Evolutionary conservation across 2,888 invertebrate genomes (phyloP).

Genomic region (Acanthosepion pharaonis): DNA sequence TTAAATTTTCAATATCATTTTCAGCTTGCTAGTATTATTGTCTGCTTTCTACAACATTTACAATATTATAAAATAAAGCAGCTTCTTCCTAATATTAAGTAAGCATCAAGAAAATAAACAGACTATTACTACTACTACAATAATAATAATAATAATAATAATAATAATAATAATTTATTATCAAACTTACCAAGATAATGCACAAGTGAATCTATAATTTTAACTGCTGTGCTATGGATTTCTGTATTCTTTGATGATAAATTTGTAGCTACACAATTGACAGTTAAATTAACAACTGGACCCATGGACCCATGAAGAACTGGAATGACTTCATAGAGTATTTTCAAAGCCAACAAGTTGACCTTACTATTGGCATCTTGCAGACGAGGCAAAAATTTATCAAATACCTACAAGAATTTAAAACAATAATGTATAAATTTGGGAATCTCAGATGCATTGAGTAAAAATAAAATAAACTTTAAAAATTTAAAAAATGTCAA

Average conservation of each 20-base stretch:
- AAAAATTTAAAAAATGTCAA: background rate
- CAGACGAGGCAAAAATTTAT: constrained; percentile 73
- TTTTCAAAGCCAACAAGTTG: constrained; percentile 72
- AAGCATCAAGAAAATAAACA: too few relatives aligned
- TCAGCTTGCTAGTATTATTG: too few relatives aligned
- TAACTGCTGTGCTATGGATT: constrained; percentile 68
- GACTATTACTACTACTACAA: too few relatives aligned
- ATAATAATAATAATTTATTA: background rate
- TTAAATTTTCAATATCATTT: too few relatives aligned
- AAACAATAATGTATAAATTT: constrained; percentile 49
- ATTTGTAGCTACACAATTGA: constrained; percentile 71
- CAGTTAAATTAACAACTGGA: constrained; percentile 66
- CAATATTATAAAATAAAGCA: too few relatives aligned
- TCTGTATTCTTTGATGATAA: constrained; percentile 73
- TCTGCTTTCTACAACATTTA: too few relatives aligned
- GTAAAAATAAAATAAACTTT: background rate
- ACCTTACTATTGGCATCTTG: constrained; percentile 75
- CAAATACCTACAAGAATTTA: constrained; percentile 70
- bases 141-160: background rate
- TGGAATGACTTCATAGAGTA: constrained; percentile 66
- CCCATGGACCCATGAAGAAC: constrained; percentile 64
- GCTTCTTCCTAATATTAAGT: too few relatives aligned
- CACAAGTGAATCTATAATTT: constrained; percentile 67
- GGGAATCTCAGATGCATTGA: background rate
- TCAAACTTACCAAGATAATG: constrained; percentile 67